Percentiles rank a stretch among this genome's conserved stretches.
phyloP scores from a whole-genome alignment of 1,140 invertebrate genomes.

The Penaeus indicus region DNA sequence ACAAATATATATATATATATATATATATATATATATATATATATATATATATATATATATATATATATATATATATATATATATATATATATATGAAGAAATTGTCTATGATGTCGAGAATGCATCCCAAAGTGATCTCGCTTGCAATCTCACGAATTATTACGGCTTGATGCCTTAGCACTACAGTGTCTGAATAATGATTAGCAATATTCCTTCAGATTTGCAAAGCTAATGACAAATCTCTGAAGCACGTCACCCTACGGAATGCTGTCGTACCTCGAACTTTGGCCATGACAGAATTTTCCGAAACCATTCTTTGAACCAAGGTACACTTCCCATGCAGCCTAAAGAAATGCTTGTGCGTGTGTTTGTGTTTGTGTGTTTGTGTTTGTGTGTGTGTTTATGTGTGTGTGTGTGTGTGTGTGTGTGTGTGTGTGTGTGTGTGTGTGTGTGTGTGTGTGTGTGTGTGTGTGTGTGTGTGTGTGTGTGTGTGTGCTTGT shows the following conservation, averaged over 20 bases:
- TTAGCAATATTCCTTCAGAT: too few relatives aligned
- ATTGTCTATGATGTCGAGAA: background rate
- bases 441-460: background rate
- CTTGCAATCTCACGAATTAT: too few relatives aligned
- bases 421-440: background rate
- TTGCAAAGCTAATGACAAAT: too few relatives aligned
- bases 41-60: conserved; percentile 25
- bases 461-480: conserved; percentile 2
- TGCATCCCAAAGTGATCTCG: too few relatives aligned
- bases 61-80: conserved; percentile 30
- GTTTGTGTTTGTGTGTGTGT: background rate
- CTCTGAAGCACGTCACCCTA: too few relatives aligned
- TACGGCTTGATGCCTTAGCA: too few relatives aligned
- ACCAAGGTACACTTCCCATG: too few relatives aligned
- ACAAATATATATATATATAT: background rate
- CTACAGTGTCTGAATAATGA: too few relatives aligned
- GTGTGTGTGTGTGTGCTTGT: background rate
- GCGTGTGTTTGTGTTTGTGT: conserved; percentile 17
- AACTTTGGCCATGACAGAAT: too few relatives aligned
- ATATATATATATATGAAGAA: conserved; percentile 2
- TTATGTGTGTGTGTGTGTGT: background rate
- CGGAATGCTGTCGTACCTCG: too few relatives aligned
- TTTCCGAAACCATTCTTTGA: too few relatives aligned
- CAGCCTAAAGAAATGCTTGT: background rate
- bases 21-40: conserved; percentile 15